Conservation (phyloP, 2,888 invertebrate genomes). For the Amiota communis region DNA sequence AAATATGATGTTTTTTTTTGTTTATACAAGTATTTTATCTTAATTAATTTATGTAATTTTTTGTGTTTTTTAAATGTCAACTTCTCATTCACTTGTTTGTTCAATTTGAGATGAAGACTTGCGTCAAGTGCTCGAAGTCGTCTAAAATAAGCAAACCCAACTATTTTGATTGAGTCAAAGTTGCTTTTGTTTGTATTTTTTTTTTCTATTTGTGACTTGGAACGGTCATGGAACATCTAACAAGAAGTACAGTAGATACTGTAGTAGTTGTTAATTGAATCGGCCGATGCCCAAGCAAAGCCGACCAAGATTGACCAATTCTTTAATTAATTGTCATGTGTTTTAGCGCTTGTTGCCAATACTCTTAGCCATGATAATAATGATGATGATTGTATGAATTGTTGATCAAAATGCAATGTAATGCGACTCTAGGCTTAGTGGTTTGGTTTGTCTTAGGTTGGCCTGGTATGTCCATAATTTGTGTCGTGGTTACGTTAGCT, state of each 20-base stretch:
- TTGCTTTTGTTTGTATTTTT: slow-evolving; percentile 42
- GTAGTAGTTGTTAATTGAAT: slow-evolving; percentile 13
- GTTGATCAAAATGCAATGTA: slow-evolving; percentile 19
- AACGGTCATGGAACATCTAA: too few species aligned
- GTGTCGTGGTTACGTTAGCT: background rate
- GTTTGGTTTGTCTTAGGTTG: background rate
- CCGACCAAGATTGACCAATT: slow-evolving; percentile 11
- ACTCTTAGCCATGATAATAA: background rate
- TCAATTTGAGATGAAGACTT: too few species aligned
- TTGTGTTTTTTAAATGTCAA: slow-evolving; percentile 12
- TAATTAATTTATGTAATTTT: background rate
- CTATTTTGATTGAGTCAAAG: slow-evolving; percentile 21
- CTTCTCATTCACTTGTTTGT: slow-evolving; percentile 2
- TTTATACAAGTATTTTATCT: background rate
- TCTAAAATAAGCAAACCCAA: slow-evolving; percentile 7
- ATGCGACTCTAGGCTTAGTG: slow-evolving; percentile 7
- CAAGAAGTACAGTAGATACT: too few species aligned
- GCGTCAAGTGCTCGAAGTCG: slow-evolving; percentile 12
- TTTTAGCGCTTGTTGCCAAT: slow-evolving; percentile 10
- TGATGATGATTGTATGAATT: background rate
- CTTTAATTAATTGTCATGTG: slow-evolving; percentile 22
- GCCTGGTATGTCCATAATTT: slow-evolving; percentile 29
- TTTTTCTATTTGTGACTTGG: slow-evolving; percentile 30
- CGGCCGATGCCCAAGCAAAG: background rate
- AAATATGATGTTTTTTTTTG: background rate